Conservation (phyloP, 2,113 vertebrate genomes). For the Podarcis raffonei region DNA sequence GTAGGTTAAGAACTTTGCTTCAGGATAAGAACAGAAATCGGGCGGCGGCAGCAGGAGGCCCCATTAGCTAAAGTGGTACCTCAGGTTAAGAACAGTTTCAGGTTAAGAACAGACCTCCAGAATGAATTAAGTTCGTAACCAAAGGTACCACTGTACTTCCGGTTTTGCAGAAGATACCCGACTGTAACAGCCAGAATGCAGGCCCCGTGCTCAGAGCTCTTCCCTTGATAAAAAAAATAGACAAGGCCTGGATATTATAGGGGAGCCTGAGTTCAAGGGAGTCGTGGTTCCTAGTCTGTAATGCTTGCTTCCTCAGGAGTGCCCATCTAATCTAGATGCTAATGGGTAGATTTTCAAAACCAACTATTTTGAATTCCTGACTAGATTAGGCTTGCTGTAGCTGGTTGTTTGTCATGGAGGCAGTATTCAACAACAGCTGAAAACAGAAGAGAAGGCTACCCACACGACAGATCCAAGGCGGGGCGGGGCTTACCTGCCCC, state of each 20-base stretch:
- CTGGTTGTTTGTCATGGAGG: background rate
- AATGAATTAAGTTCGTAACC: background rate
- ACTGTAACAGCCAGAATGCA: background rate
- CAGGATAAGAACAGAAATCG: too few relatives aligned
- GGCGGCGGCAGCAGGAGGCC: too few relatives aligned
- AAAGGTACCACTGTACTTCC: too few relatives aligned
- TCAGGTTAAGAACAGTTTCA: too few relatives aligned
- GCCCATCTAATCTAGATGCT: background rate
- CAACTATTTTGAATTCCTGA: background rate
- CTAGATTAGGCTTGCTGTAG: constrained; percentile 24
- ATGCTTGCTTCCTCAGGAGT: background rate
- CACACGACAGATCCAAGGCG: background rate
- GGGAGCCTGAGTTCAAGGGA: background rate
- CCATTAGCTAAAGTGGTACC: too few relatives aligned
- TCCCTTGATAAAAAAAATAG: background rate
- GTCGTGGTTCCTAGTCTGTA: too few relatives aligned
- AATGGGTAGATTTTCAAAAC: background rate
- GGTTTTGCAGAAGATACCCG: background rate
- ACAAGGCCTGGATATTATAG: background rate
- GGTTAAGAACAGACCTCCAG: too few relatives aligned
- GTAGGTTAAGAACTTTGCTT: too few relatives aligned
- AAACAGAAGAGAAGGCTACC: too few relatives aligned
- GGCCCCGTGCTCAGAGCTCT: background rate
- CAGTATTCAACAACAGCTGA: background rate
- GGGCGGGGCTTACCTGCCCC: too few relatives aligned